Evolutionary conservation across 2,113 vertebrate species (phyloP), one percentile per base, ranked within the genome.

Genomic region (Hippocampus abdominalis): DNA sequence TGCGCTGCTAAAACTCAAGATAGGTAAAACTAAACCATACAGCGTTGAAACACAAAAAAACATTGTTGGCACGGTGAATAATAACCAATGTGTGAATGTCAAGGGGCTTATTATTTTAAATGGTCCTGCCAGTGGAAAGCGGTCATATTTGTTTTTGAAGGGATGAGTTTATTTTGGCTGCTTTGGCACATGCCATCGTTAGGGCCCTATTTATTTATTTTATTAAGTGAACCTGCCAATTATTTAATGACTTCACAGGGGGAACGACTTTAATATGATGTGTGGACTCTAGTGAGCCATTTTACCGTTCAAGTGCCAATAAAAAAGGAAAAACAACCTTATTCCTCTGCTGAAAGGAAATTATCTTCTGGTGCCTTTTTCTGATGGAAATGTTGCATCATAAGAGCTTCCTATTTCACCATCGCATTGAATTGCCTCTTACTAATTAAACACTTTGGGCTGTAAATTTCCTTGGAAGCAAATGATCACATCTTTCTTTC

Each of bases 201-300:
- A 2, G 13, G 15, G 68, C 9, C 8, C 12, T 48, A 32, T 25
- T 27, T 40, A 54, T 44, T 71, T 20, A 3, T 61, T 71, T 68
- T 27, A 32, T 36, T 8, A 36, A 32, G 36, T 57, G 9, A 54
- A 39, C 48, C 54, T 59, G 16, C 12, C 66, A 70, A 57, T 64
- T 57, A 69, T 59, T 64, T 61, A 71, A 69, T 68, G 20, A 68
- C 57, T 65, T 75, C 49, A 76, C 70, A 68, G 42, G 20, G 18
- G 32, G 18, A 44, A 71, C 23, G 27, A 36, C 20, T 69, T 73
- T 61, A 68, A 66, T 68, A 60, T 54, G 29, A 44, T 20, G 27
- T 16, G 44, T 21, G 51, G 32, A 75, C 60, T 68, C 66, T 32
- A 20, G n/a, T 1, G 10, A 74, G 29, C 54, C 4, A 6, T 71